Evolutionary conservation across 2,888 invertebrate genomes (phyloP), one percentile per base, ranked within the genome.

Genomic region (Xylota sylvarum): DNA sequence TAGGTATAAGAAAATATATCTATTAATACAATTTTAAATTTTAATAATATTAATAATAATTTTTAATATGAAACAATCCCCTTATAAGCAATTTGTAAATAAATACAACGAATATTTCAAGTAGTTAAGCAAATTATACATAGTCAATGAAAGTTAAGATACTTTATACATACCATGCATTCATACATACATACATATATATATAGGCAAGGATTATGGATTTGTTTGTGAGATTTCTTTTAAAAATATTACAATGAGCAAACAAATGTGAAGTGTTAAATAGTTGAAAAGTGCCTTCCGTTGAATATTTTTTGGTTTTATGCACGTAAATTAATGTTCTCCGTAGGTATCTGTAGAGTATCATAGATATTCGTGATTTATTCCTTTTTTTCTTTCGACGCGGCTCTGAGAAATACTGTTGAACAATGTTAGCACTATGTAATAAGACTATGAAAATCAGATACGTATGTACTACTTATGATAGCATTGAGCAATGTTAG

Each of bases 61-160:
- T 43, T 52, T 37, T 50, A 37, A 14, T 60, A 52, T 43, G 9
- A 64, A 69, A 56, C 50, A 62, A 69, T 30, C 37, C 37, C 37
- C n/a, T 50, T 32, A 62, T 50, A 76, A 85, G 80, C 80, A 80
- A 81, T 81, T 46, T 86, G 86, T 86, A 86, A 64, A 86, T 86
- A 86, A 73, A 72, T 73, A 78, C 86, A 86, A 82, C 86, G 86
- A 86, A 86, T 82, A 82, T 86, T 62, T 46, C 32, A 82, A 30
- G 77, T 86, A 86, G 86, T 4, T 86, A 86, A 86, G 62, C 67
- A 72, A 79, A 86, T 81, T 86, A 62, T 81, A 81, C 72, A 65
- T 64, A 69, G 35, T 14, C 12, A 50, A 73, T 40, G 17, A 85
- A 48, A 46, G n/a, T 19, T 58, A 60, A 35, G 30, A 46, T 17